Base-by-base conservation (phyloP, 1,140 invertebrate genomes). In the Heliconius hermathena region DNA sequence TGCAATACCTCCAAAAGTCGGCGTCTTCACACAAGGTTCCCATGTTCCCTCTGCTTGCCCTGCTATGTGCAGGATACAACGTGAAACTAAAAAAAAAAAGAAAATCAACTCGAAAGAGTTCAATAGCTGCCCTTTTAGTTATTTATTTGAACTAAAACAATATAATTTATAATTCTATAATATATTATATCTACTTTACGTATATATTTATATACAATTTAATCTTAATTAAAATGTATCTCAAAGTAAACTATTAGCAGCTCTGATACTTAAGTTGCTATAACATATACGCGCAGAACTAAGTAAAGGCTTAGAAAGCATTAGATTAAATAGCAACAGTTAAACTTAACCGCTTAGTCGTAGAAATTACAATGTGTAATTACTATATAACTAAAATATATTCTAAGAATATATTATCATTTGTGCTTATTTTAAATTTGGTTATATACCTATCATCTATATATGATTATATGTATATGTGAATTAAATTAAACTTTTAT, bases 251-350 rank as follows among this genome's bases (percentile, higher is more conserved):
- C 60, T 66, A 66, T 66, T 66, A 6, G 11, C 60, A 16, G 11
- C 13, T 66, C 75, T 73, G 20, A 38, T 73, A 80, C 46, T 66
- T 22, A 76, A 66, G 38, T 80, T 80, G 26, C 54, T 57, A 71
- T 73, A 73, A 75, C 70, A 80, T 77, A 72, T 60, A 66, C 60
- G 72, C 75, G 26, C 33, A 26, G 75, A 77, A 81, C 75, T 81
- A 81, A 81, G 79, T 81, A 81, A 71, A 66, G 72, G 54, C 79
- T 81, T 81, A 81, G 70, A 60, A 54, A 76, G 75, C 79, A 60
- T 66, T 26, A 66, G 13, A 66, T 66, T 66, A 66, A 66, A 66
- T 66, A 66, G 22, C 60, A 29, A 66, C 60, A 16, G 60, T 66
- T 66, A 66, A 66, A 66, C 13, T 66, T 66, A 66, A 66, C 60